A percentile compares a stretch with the other conserved stretches of the same genome.
Conservation (phyloP, 2,797 vertebrate genomes). For the Oophaga sylvatica region DNA sequence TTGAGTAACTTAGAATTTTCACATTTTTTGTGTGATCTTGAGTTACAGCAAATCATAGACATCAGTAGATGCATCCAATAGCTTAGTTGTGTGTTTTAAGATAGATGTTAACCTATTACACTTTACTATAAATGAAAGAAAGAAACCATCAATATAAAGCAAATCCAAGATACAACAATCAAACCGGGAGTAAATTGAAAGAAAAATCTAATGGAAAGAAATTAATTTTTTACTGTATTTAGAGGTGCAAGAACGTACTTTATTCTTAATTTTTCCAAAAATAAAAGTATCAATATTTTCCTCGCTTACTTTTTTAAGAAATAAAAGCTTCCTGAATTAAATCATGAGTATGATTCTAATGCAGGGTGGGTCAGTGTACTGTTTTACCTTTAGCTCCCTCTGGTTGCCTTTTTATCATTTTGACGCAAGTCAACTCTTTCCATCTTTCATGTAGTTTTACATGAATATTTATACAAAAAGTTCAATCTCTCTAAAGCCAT, state of each 20-base stretch:
- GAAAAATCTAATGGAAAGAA: background rate
- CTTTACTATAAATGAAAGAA: too few relatives aligned
- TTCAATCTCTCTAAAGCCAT: conserved; percentile 35
- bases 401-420: conserved; percentile 42
- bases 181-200: background rate
- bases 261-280: background rate
- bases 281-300: background rate
- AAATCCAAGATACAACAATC: background rate
- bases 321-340: conserved; percentile 23
- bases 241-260: background rate
- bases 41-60: too few relatives aligned
- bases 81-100: too few relatives aligned
- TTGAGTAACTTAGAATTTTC: too few relatives aligned
- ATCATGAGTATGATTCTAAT: conserved; percentile 37
- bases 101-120: too few relatives aligned
- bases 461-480: conserved; percentile 56
- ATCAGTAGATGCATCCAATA: too few relatives aligned
- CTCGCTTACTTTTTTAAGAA: background rate
- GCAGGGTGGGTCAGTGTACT: conserved; percentile 21
- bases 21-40: too few relatives aligned
- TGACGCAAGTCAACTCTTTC: conserved; percentile 32
- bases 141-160: too few relatives aligned
- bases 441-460: conserved; percentile 53
- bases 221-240: background rate
- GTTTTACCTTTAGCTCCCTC: conserved; percentile 30